These are phyloP conservation scores for Macropus fuliginosus DNA, from an alignment of 2,797 vertebrate genomes.

Conservation along the genomic window DNA sequence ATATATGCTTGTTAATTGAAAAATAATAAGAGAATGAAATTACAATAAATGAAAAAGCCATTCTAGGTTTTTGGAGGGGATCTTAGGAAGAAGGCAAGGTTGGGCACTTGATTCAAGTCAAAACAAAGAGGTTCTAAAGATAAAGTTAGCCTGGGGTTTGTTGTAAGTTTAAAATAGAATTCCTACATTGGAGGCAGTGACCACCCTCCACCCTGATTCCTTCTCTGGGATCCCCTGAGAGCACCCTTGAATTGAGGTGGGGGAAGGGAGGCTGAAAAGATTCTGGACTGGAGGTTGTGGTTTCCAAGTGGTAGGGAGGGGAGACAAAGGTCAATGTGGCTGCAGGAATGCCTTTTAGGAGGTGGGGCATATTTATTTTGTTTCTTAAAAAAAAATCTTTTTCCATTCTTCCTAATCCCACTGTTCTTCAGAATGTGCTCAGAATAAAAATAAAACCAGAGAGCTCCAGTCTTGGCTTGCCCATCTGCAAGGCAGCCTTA, in stretches of 20 bases:
- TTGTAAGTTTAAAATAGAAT: neutral
- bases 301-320: neutral
- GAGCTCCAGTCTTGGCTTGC: neutral
- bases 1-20: neutral
- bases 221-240: neutral
- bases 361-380: neutral
- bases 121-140: neutral
- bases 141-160: neutral
- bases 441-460: neutral
- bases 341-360: neutral
- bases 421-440: neutral
- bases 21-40: neutral
- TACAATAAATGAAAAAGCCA: neutral
- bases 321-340: neutral
- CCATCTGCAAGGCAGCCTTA: neutral
- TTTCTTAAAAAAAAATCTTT: neutral
- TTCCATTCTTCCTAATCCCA: neutral
- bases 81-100: neutral
- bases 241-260: neutral
- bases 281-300: neutral
- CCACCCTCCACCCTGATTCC: neutral
- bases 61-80: neutral
- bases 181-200: neutral
- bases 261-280: neutral
- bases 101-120: neutral